Base-by-base conservation (phyloP, 2,888 invertebrate genomes). In the Drosophila mimetica region DNA sequence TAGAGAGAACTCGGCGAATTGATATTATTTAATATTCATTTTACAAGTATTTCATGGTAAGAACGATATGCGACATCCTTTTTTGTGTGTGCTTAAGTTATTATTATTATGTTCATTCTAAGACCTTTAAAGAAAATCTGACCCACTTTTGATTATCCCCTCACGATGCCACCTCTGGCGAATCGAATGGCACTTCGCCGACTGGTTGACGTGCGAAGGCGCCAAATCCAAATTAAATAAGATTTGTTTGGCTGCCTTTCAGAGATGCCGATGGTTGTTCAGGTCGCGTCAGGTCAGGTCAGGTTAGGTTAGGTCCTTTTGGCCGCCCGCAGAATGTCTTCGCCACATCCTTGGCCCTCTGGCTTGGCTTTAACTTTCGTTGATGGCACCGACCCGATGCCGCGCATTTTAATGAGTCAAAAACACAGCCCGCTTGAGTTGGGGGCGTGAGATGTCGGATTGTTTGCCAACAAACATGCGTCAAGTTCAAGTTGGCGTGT, bases 381-480 rank as follows among this genome's bases (percentile, higher is more conserved):
- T 64, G 80, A 75, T 82, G 84, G 76, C 80, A 76, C 71, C 66
- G 73, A 79, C 80, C 83, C 77, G 76, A 65, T 76, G 84, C 80
- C 80, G 69, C 80, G 88, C 84, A 84, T 84, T 84, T 84, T 86
- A 84, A 84, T 84, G 84, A 84, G 88, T 69, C 76, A 11, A 46
- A 60, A 72, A 48, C 36, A 30, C 47, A 52, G 65, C 47, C 63
- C 51, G 42, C 66, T 39, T 39, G 59, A 44, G 36, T 16, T 22
- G 42, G 46, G 41, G 54, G 53, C 39, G 58, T 36, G 75, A 54
- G 72, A 52, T 71, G 60, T 64, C 58, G 53, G 74, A 58, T 78
- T 85, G 76, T 85, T 83, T 87, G 88, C 73, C 83, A 79, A 75
- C 88, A 84, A 87, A 88, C 86, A 86, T 88, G 83, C 83, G 79